These are phyloP conservation scores for Apodemia zela DNA, from an alignment of 2,888 invertebrate genomes.

Conservation along the genomic window DNA sequence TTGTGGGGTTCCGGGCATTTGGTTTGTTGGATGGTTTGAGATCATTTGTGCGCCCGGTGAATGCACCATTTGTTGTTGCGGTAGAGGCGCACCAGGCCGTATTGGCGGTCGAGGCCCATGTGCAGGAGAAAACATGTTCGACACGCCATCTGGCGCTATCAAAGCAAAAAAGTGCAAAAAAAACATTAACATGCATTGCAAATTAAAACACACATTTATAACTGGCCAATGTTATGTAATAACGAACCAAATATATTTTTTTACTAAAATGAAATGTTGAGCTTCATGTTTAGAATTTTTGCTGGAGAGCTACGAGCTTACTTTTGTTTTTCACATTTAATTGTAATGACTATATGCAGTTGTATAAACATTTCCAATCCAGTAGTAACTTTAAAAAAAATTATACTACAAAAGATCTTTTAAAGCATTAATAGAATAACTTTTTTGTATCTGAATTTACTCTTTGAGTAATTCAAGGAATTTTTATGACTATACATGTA, in stretches of 20 bases:
- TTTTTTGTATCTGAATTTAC: no score
- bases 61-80: constrained; percentile 49
- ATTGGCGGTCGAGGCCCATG: constrained; percentile 61
- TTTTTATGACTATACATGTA: no score
- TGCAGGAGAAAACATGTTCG: constrained; percentile 68
- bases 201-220: constrained; percentile 42
- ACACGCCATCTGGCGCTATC: constrained; percentile 72
- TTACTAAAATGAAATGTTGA: no score
- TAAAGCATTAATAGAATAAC: no score
- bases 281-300: no score
- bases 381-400: no score
- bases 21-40: constrained; percentile 34
- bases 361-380: no score
- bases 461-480: no score
- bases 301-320: neutral
- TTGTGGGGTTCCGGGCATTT: constrained; percentile 35
- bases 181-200: constrained; percentile 54
- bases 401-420: no score
- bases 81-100: constrained; percentile 54
- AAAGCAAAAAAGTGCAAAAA: constrained; percentile 59
- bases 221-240: constrained; percentile 9
- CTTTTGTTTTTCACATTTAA: neutral
- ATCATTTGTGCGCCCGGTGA: constrained; percentile 45
- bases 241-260: neutral
- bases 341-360: no score